Evolutionary conservation across 2,113 vertebrate genomes (phyloP), one percentile per base, ranked within the genome.

Genomic region (Crotalus helleri): DNA sequence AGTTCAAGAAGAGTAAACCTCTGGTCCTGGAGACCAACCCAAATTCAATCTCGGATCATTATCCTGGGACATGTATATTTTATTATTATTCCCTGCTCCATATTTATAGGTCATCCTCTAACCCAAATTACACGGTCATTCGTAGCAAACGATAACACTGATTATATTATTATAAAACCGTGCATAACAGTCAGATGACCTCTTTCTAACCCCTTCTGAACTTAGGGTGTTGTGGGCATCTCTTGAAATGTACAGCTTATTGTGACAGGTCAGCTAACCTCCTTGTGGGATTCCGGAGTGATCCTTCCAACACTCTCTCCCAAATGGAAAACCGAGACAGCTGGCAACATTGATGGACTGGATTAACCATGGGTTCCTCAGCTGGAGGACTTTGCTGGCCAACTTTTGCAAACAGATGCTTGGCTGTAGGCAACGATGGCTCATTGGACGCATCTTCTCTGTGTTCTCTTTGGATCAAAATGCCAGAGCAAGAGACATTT

Each of bases 321-420:
- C 24, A 26, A 94, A 90, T 95, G 94, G 93, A 93, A 95, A 90
- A 87, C 33, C 74, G 91, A 94, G 95, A 94, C 96, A 96, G 93
- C 95, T 97, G 97, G 95, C 94, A 96, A 92, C 92, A 92, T 94
- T 64, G 81, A 5, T n/a, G n/a, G 91, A 92, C 94, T 74, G 95
- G 96, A 96, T 96, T 96, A 92, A 94, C 95, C 90, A 88, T 93
- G 95, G 93, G 96, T 95, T 97, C 96, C 97, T 96, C 95, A 95
- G 95, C 94, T 90, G 69, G 92, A 93, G 95, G 94, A 85, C 94
- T 95, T 96, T 96, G 95, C 92, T 94, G 92, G 59, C 12, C 29
- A 96, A 64, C 90, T 86, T 57, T 91, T 95, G 49, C 53, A 46
- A 95, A 94, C 96, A 97, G 95, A 92, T 95, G 64, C 95, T 95